Evolutionary conservation across 2,113 vertebrate genomes (phyloP).

Genomic region (Clinocottus analis): DNA sequence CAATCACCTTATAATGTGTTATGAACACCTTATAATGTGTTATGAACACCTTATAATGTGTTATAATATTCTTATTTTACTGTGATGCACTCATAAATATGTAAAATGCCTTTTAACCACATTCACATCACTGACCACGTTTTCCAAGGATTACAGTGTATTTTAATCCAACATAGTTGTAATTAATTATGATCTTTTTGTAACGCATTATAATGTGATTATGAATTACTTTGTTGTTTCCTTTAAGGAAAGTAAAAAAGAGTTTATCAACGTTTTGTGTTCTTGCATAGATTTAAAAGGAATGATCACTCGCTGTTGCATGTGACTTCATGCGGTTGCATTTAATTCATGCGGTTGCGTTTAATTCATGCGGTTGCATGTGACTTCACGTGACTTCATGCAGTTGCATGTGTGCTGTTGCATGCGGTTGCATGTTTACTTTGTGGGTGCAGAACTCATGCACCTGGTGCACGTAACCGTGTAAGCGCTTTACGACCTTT

Average conservation of each 20-base stretch:
- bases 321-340: no score
- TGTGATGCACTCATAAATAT: not conserved
- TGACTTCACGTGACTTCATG: not conserved
- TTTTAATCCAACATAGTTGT: not conserved
- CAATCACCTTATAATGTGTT: not conserved
- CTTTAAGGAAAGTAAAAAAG: not conserved
- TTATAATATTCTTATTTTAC: not conserved
- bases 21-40: not conserved
- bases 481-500: not conserved
- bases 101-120: not conserved
- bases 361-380: not conserved
- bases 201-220: not conserved
- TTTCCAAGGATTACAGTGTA: not conserved
- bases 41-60: not conserved
- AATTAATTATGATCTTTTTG: not conserved
- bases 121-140: not conserved
- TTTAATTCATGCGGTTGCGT: not conserved
- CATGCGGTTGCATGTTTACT: constrained; percentile 32
- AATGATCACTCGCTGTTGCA: not conserved
- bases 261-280: not conserved
- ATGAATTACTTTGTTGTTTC: not conserved
- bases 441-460: not conserved
- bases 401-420: constrained; percentile 47
- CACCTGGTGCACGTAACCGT: not conserved
- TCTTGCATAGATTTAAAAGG: not conserved